A percentile compares a stretch with the other conserved stretches of the same genome.
phyloP scores from a whole-genome alignment of 1,140 invertebrate species.

The Maniola jurtina region DNA sequence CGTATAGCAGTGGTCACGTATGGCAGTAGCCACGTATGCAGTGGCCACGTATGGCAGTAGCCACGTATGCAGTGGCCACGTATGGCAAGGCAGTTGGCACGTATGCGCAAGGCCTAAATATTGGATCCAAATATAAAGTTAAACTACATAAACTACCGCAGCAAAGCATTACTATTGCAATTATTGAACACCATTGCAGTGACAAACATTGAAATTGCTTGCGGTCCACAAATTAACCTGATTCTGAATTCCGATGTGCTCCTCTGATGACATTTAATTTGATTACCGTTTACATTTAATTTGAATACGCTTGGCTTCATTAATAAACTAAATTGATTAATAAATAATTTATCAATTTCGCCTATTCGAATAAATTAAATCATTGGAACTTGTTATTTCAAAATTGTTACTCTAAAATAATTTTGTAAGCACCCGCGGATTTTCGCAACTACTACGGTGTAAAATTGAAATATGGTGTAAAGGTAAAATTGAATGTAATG shows the following conservation, averaged over 20 bases:
- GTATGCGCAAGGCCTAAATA: too few relatives aligned
- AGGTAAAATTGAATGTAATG: too few relatives aligned
- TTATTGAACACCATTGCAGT: conserved; percentile 13
- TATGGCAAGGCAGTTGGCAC: too few relatives aligned
- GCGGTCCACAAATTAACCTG: conserved; percentile 23
- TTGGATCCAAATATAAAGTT: background rate
- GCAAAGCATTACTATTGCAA: background rate
- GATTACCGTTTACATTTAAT: conserved; percentile 24
- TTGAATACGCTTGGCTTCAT: conserved; percentile 21
- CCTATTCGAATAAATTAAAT: conserved; percentile 1
- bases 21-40: too few relatives aligned
- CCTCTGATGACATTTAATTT: conserved; percentile 17
- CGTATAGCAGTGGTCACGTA: too few relatives aligned
- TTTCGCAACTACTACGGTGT: background rate
- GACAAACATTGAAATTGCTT: conserved; percentile 8
- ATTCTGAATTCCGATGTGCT: conserved; percentile 13
- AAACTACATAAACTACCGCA: background rate
- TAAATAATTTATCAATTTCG: conserved; percentile 6
- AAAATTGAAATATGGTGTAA: too few relatives aligned
- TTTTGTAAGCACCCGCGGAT: background rate
- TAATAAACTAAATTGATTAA: conserved; percentile 21
- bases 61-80: too few relatives aligned
- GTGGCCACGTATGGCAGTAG: too few relatives aligned
- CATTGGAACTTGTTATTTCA: background rate
- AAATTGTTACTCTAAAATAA: background rate